Conservation (phyloP, 1,140 invertebrate species). For the Anastrepha ludens region DNA sequence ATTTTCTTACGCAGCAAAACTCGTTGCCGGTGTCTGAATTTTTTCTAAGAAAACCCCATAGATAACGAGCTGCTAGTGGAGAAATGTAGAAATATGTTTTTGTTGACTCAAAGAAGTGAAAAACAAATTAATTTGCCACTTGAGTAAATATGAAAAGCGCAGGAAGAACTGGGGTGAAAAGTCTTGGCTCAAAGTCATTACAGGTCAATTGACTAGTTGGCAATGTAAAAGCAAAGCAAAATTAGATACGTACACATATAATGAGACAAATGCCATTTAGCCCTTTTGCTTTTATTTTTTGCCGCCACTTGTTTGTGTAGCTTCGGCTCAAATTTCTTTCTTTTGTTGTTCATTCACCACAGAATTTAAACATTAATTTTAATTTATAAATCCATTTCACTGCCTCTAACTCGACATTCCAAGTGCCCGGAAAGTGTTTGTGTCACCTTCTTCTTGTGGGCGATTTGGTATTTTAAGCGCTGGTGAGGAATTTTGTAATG, state of each 20-base stretch:
- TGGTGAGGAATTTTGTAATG: neutral
- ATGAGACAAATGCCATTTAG: neutral
- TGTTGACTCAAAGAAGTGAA: constrained; percentile 14
- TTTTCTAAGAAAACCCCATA: neutral
- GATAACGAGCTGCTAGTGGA: neutral
- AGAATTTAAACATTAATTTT: neutral
- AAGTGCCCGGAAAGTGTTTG: neutral
- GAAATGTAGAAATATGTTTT: neutral
- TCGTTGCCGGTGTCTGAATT: neutral
- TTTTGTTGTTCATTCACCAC: neutral
- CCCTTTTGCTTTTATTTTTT: no score
- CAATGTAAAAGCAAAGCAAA: neutral
- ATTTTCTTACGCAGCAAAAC: neutral
- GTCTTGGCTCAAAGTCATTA: neutral
- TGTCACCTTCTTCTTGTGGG: neutral
- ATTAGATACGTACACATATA: neutral
- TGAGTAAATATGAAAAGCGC: constrained; percentile 6
- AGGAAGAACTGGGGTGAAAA: neutral
- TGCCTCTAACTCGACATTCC: neutral
- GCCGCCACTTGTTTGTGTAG: no score
- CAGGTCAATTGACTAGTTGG: neutral
- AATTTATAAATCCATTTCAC: neutral
- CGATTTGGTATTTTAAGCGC: neutral
- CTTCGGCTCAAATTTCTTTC: no score
- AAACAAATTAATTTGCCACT: constrained; percentile 44